phyloP scores from a whole-genome alignment of 2,888 invertebrate genomes.

The Drosophila tanythrix region DNA sequence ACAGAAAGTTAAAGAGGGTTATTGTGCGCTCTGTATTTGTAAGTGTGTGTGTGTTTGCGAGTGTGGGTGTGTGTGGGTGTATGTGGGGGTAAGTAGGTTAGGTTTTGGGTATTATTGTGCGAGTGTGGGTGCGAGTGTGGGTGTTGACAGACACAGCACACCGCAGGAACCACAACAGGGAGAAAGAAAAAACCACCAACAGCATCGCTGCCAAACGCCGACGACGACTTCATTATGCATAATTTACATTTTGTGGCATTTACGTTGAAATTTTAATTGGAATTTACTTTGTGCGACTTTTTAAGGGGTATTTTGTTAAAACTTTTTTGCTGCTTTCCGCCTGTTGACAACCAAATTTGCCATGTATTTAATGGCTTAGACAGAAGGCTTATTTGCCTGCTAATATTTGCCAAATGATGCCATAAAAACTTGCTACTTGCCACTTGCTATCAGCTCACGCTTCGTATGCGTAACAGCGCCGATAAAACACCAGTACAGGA shows the following conservation, averaged over 20 bases:
- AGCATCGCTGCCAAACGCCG: constrained; percentile 28
- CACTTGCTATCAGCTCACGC: constrained; percentile 19
- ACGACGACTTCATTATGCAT: constrained; percentile 75
- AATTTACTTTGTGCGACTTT: constrained; percentile 74
- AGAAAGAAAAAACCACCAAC: constrained; percentile 45
- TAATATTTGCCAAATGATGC: constrained; percentile 44
- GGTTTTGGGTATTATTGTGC: constrained; percentile 11
- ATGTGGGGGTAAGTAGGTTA: constrained; percentile 7
- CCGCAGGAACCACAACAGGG: constrained; percentile 33
- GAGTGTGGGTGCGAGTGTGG: constrained; percentile 22
- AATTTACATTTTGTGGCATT: constrained; percentile 81
- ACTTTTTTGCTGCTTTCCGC: constrained; percentile 61
- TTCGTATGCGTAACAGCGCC: constrained; percentile 37
- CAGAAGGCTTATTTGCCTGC: constrained; percentile 53
- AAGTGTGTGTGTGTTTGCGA: constrained; percentile 18
- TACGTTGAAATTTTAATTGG: constrained; percentile 78
- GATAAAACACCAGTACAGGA: constrained; percentile 24
- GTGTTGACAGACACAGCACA: constrained; percentile 16
- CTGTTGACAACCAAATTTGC: constrained; percentile 73
- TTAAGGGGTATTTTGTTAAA: constrained; percentile 53
- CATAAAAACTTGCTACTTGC: constrained; percentile 30
- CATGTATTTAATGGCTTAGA: constrained; percentile 75
- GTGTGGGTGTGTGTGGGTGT: constrained; percentile 11
- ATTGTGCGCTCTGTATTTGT: constrained; percentile 35
- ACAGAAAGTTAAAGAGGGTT: constrained; percentile 71